phyloP scores from a whole-genome alignment of 2,888 invertebrate species.

The Eristalis intricaria region DNA sequence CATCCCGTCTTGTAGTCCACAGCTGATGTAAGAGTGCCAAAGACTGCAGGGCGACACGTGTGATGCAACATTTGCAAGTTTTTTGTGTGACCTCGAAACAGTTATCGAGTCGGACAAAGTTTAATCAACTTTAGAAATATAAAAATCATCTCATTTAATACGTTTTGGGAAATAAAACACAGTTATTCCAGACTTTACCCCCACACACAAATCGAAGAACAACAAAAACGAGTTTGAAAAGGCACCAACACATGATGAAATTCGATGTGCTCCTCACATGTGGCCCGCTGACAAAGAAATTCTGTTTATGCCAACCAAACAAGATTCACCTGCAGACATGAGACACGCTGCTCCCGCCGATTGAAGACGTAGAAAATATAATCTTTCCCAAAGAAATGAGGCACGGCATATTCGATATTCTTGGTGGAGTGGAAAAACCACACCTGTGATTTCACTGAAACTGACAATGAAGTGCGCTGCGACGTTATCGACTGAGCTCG shows the following conservation, averaged over 20 bases:
- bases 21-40: neutral
- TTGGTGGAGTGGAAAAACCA: neutral
- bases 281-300: slow-evolving; percentile 25
- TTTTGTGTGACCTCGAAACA: neutral
- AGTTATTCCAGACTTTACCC: neutral
- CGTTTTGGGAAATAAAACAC: slow-evolving; percentile 10
- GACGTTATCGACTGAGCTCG: neutral
- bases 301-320: slow-evolving; percentile 44
- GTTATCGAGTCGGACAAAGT: slow-evolving; percentile 5
- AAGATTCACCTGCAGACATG: slow-evolving; percentile 18
- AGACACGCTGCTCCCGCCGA: neutral
- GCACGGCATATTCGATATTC: neutral
- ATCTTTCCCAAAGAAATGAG: neutral
- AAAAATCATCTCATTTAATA: slow-evolving; percentile 4
- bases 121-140: slow-evolving; percentile 19
- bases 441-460: neutral
- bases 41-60: neutral
- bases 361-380: neutral
- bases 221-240: neutral
- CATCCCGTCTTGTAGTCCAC: neutral
- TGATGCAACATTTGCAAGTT: neutral
- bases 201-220: neutral
- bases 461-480: neutral
- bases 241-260: slow-evolving; percentile 2
- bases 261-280: slow-evolving; percentile 33